Base-by-base conservation (phyloP, 2,797 vertebrate genomes). In the Lateolabrax maculatus region DNA sequence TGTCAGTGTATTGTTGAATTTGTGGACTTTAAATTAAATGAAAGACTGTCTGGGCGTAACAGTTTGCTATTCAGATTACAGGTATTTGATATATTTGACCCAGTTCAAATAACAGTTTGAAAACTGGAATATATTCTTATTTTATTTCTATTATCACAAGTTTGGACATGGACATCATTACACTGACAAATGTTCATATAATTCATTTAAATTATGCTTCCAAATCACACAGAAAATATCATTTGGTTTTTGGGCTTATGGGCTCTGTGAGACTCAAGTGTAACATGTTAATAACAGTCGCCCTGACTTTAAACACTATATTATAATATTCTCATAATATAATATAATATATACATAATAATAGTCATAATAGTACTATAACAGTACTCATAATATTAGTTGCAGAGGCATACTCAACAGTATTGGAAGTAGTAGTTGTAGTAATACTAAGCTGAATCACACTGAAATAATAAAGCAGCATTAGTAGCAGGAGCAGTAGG, bases 41-140 rank as follows among this genome's bases (percentile, higher is more conserved):
- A 52, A 49, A 78, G 19, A 44, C 9, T 57, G 25, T 63, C 39
- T 64, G 27, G 0, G 19, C 57, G 4, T 15, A 48, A 63, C 21
- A 43, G 9, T 52, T 52, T 65, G 1, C n/a, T 23, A 49, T 52
- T 67, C 16, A 27, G 15, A 34, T 57, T 39, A 39, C 2, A 65
- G 21, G n/a, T 34, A 64, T 70, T 55, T 52, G 11, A 78, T 60
- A 37, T 43, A 25, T 44, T 11, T 43, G 31, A 79, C 9, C n/a
- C 6, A 55, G 8, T 61, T 72, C 3, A 43, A 60, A 27, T 15
- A 51, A 58, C 8, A 61, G 18, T 29, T 43, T 8, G 23, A 37
- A 25, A 41, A 66, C 29, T 41, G 16, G 1, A 41, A 21, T 49
- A 29, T 44, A 7, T 27, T 51, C 5, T 8, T 39, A 48, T 57